Evolutionary conservation across 2,888 invertebrate genomes (phyloP).

Genomic region (Acleris holmiana): DNA sequence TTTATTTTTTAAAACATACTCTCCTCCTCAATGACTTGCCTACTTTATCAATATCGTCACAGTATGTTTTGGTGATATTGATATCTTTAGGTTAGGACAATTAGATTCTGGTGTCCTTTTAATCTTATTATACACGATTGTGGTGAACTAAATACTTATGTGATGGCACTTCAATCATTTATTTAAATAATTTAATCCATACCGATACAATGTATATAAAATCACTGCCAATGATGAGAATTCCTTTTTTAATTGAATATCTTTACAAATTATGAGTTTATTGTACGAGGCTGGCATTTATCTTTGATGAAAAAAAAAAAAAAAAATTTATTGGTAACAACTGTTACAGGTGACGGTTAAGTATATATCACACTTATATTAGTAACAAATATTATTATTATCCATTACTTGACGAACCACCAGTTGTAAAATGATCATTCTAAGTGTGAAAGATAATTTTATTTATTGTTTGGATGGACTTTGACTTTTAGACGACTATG

Average conservation of each 20-base stretch:
- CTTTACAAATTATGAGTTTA: neutral
- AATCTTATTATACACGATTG: no score
- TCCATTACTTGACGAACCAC: no score
- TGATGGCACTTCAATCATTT: neutral
- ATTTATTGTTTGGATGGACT: slow-evolving; percentile 40
- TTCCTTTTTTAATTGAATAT: neutral
- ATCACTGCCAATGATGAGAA: slow-evolving; percentile 21
- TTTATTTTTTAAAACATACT: neutral
- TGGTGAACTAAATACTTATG: no score
- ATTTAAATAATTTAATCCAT: neutral
- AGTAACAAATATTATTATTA: no score
- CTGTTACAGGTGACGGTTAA: no score
- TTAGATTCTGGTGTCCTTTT: no score
- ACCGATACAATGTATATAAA: neutral
- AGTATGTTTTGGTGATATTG: slow-evolving; percentile 21
- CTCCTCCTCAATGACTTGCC: neutral
- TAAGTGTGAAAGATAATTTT: slow-evolving; percentile 2
- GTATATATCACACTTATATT: no score
- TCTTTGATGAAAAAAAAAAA: no score
- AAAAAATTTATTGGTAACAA: no score
- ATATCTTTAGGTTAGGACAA: neutral
- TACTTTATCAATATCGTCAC: slow-evolving; percentile 21
- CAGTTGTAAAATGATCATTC: no score
- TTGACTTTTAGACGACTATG: slow-evolving; percentile 51
- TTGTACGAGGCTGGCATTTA: slow-evolving; percentile 38